Evolutionary conservation across 2,113 vertebrate species (phyloP), one percentile per base, ranked within the genome.

Genomic region (Leptodactylus fuscus): DNA sequence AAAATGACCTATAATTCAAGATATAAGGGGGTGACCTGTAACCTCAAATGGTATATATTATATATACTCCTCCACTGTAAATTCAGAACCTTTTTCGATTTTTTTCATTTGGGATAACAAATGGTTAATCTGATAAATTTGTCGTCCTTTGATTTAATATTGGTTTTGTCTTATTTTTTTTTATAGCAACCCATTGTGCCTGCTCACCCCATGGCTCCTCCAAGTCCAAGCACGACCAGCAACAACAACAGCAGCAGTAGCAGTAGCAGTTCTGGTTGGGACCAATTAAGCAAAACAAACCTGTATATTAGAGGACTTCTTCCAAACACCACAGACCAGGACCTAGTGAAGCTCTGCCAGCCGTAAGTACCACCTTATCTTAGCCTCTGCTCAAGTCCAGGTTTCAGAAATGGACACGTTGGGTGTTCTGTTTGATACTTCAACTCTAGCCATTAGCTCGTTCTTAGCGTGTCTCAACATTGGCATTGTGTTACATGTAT

Each of bases 241-340:
- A 97, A 95, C 91, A 97, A 96, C 94, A 97, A 96, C 95, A 98
- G 95, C 90, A 98, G 97, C 91, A 97, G 96, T 91, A 95, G 94
- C 92, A 97, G 96, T 95, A 98, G 95, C 94, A 85, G 83, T 36
- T 97, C 97, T 89, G 97, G 97, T 90, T 99, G 97, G 97, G 98
- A 99, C 90, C 97, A 97, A 88, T 96, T 99, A 91, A 99, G 98
- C 93, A 99, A 98, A 95, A 99, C 98, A 18, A 99, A 99, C 92
- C 96, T 99, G 89, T 99, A 99, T 89, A 99, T 99, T 91, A 94
- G 98, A 91, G 98, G 97, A 71, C 92, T 99, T 94, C 94, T 94
- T 90, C 97, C 97, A 58, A 94, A 95, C 87, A 99, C 97, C 94
- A 99, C 96, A 62, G 98, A 99, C 91, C 97, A 99, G 91, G 98